Evolutionary conservation across 2,113 vertebrate species (phyloP).

Genomic region (Corythornis cristatus): DNA sequence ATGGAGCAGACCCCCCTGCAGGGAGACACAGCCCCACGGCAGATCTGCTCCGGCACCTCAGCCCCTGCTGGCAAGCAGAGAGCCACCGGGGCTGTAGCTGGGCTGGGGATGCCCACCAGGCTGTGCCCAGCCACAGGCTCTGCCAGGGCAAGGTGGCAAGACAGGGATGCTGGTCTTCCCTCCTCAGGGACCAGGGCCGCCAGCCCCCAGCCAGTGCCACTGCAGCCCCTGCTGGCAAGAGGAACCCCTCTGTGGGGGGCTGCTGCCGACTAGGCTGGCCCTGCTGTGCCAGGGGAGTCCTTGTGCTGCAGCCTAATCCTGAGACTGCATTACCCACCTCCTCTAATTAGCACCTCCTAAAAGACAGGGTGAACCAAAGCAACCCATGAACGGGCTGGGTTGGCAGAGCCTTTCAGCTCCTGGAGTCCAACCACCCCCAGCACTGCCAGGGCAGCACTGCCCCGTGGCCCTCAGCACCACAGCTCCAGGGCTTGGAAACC

Average conservation of each 20-base stretch:
- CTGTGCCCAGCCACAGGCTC: not conserved
- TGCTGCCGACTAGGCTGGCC: not conserved
- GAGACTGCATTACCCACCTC: not conserved
- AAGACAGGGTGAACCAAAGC: not conserved
- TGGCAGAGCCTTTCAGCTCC: not conserved
- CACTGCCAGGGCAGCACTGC: not conserved
- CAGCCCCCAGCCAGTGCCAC: not conserved
- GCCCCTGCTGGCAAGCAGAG: not conserved
- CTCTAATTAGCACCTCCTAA: conserved; percentile 37
- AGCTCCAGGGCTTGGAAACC: not conserved
- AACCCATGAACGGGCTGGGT: not conserved
- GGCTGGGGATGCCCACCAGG: accelerated
- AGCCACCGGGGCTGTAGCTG: accelerated
- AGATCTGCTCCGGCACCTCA: not conserved
- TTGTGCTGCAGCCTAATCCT: conserved; percentile 3
- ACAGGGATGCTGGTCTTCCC: not conserved
- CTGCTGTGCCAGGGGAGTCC: not conserved
- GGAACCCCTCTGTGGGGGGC: not conserved
- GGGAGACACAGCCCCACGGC: too few relatives aligned
- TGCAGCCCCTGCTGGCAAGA: not conserved
- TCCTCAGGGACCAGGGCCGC: not conserved
- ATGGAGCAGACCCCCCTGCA: too few relatives aligned
- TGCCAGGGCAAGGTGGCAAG: not conserved
- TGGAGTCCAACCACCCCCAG: not conserved
- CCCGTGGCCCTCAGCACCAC: not conserved